Base-by-base conservation (phyloP, 2,113 vertebrate species). In the Enhydra lutris region DNA sequence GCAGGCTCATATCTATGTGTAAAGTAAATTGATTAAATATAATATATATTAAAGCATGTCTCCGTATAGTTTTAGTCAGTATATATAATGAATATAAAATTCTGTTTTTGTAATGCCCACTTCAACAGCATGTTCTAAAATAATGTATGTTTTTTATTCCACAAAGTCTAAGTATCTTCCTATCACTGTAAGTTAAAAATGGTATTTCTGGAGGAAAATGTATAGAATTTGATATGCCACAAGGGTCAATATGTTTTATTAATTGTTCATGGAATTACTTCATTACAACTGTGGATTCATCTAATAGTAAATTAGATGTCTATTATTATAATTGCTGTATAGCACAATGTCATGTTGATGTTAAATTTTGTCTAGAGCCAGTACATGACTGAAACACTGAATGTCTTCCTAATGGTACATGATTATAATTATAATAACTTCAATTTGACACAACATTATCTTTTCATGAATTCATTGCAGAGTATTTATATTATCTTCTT, bases 401-500 rank as follows among this genome's bases (percentile, higher is more conserved):
- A 86, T 95, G 26, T 94, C 79, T 94, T 81, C 83, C 63, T 98
- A 97, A 96, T 97, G 89, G 73, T 55, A 94, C 86, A 95, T 81
- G 80, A 94, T 93, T 76, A 78, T 87, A 93, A 97, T 97, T 96
- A 89, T 88, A 95, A 95, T 97, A 97, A 89, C 61, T 97, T 96
- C 86, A 96, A 57, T 95, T 96, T 97, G 94, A 97, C 39, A 97
- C 21, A 87, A 83, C 47, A 97, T 97, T 96, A 89, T 97, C 83
- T 94, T 94, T 96, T 86, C 18, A 90, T 63, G 94, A 96, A 97
- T 97, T 97, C 81, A 79, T 89, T 94, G 34, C 45, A 63, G 18
- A 82, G 52, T 65, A 76, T 95, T 95, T 96, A 84, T 95, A 83
- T 90, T 95, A 87, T 96, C 81, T 90, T 94, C 87, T 90, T 97